Evolutionary conservation across 1,140 invertebrate species (phyloP).

Genomic region (Drosophila insularis): DNA sequence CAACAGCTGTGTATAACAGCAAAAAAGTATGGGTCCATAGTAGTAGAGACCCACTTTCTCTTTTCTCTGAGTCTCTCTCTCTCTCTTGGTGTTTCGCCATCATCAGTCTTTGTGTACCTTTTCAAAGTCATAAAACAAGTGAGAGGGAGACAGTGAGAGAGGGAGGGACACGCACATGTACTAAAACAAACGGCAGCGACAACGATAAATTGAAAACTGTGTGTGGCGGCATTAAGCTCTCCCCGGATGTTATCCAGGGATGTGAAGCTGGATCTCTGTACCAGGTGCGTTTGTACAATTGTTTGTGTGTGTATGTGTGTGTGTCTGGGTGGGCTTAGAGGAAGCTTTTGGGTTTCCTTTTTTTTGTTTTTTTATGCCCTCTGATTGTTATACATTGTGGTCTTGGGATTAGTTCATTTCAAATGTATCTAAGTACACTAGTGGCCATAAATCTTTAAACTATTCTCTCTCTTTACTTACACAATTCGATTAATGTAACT

Average conservation of each 20-base stretch:
- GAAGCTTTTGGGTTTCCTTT: conserved; percentile 4
- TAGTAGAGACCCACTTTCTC: not conserved
- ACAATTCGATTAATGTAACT: too few relatives aligned
- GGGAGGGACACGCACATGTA: not conserved
- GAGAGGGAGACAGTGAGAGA: not conserved
- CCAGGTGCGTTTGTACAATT: conserved; percentile 4
- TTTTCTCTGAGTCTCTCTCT: not conserved
- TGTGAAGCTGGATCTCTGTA: not conserved
- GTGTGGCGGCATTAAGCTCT: conserved; percentile 8
- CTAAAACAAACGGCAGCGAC: conserved; percentile 8
- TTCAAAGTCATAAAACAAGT: conserved; percentile 17
- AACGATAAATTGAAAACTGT: conserved; percentile 21
- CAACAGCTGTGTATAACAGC: conserved; percentile 16
- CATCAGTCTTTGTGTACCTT: not conserved
- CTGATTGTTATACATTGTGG: conserved; percentile 20
- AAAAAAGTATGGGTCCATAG: not conserved
- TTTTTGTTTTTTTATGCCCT: not conserved
- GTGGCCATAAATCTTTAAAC: too few relatives aligned
- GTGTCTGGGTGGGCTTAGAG: not conserved
- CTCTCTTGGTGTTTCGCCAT: not conserved
- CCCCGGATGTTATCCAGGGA: conserved; percentile 11
- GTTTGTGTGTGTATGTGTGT: not conserved
- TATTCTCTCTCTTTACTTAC: too few relatives aligned
- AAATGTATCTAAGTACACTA: not conserved
- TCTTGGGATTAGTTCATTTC: conserved; percentile 10